Evolutionary conservation across 2,797 vertebrate genomes (phyloP).

Genomic region (Gallinago stenura): DNA sequence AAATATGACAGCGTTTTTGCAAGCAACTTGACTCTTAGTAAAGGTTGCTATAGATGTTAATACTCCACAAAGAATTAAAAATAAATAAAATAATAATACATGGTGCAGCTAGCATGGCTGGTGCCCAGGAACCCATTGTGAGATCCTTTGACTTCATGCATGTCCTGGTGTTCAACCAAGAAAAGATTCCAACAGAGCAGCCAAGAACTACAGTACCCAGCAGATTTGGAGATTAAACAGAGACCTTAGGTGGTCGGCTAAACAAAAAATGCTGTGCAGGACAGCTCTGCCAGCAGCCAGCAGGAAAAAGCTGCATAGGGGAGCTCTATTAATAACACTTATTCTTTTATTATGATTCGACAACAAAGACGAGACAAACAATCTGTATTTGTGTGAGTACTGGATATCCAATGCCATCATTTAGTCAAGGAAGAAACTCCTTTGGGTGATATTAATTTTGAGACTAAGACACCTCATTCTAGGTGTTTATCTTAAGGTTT

Average conservation of each 20-base stretch:
- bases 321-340: not conserved
- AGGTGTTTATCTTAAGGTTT: not conserved
- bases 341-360: not conserved
- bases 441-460: not conserved
- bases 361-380: not conserved
- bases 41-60: not conserved
- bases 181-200: not conserved
- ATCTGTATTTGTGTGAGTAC: not conserved
- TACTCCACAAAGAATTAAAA: not conserved
- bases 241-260: constrained; percentile 14
- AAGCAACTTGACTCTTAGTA: not conserved
- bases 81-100: fast-evolving
- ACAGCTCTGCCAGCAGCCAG: constrained; percentile 12
- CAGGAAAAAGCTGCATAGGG: not conserved
- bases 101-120: not conserved
- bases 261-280: constrained; percentile 8
- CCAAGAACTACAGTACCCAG: constrained; percentile 15
- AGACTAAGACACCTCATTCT: not conserved
- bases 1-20: not conserved
- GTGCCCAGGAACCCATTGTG: not conserved
- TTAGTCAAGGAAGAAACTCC: not conserved
- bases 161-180: not conserved
- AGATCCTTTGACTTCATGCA: not conserved
- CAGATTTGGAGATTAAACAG: constrained; percentile 16
- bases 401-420: not conserved